phyloP scores from a whole-genome alignment of 1,140 invertebrate species.

The Battus philenor region DNA sequence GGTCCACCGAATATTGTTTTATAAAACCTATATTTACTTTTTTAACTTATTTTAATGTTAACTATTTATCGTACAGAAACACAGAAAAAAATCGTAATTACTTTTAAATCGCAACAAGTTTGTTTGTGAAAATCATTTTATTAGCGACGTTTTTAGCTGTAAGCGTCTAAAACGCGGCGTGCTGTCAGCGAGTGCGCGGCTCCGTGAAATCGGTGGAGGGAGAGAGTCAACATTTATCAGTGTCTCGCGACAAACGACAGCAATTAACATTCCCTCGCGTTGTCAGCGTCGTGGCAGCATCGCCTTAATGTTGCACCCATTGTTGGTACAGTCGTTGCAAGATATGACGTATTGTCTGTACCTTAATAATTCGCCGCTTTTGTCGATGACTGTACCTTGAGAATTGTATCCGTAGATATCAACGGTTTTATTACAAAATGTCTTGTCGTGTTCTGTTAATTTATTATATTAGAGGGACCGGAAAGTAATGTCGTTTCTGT shows the following conservation, averaged over 20 bases:
- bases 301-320: conserved; percentile 37
- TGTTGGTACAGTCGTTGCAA: conserved; percentile 31
- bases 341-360: conserved; percentile 14
- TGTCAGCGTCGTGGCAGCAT: conserved; percentile 46
- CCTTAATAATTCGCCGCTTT: conserved; percentile 3
- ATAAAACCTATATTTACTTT: too few relatives aligned
- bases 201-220: conserved; percentile 40
- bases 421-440: too few relatives aligned
- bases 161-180: conserved; percentile 8
- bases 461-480: too few relatives aligned
- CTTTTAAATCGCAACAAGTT: too few relatives aligned
- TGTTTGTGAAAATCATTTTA: too few relatives aligned
- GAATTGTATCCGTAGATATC: too few relatives aligned
- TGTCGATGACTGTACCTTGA: background rate
- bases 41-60: too few relatives aligned
- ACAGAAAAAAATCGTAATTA: too few relatives aligned
- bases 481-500: too few relatives aligned
- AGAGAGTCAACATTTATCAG: conserved; percentile 69
- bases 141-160: background rate
- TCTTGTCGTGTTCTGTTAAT: too few relatives aligned
- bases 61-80: too few relatives aligned
- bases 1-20: too few relatives aligned
- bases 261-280: conserved; percentile 67
- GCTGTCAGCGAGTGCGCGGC: conserved; percentile 24
- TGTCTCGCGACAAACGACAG: conserved; percentile 63